Base-by-base conservation (phyloP, 2,888 invertebrate species). In the Crepidodera aurea region DNA sequence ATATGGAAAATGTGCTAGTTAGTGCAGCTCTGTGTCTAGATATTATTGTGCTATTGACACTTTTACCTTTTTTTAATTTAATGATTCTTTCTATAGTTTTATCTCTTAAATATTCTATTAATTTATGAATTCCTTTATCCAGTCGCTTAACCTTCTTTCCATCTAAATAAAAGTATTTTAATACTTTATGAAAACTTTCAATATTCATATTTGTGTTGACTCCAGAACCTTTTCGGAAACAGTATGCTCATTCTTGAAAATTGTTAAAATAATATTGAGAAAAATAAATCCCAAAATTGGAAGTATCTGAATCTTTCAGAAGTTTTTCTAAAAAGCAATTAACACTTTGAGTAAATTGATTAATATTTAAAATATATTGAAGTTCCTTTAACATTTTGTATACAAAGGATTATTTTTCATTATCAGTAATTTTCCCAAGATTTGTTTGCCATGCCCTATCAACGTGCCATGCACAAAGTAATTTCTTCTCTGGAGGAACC, bases 41-140 rank as follows among this genome's bases (percentile, higher is more conserved):
- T n/a, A n/a, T n/a, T n/a, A n/a, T n/a, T n/a, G n/a, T n/a, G n/a
- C n/a, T n/a, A n/a, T n/a, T n/a, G n/a, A n/a, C n/a, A n/a, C n/a
- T n/a, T 15, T 51, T 51, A 18, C 51, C 51, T n/a, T 51, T 51
- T 4, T 34, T 39, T 34, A 19, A 8, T 19, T 51, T 37, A 12
- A 51, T 37, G 7, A 51, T 16, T 16, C 51, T 16, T n/a, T 51
- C 51, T 2, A 51, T 18, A 19, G 25, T 37, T 37, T 51, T 51
- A 18, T 51, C 51, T n/a, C 51, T 15, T 10, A 51, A 37, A 19
- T 18, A 51, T 19, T 51, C 37, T n/a, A n/a, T 8, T 8, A 51
- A 8, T 7, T 16, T 18, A 12, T 1, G 10, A 2, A 51, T 12
- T 10, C 29, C 27, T 27, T 50, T 29, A 27, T 27, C 16, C 12